Conservation (phyloP, 2,797 vertebrate species). For the Sphenopsis melanotis region DNA sequence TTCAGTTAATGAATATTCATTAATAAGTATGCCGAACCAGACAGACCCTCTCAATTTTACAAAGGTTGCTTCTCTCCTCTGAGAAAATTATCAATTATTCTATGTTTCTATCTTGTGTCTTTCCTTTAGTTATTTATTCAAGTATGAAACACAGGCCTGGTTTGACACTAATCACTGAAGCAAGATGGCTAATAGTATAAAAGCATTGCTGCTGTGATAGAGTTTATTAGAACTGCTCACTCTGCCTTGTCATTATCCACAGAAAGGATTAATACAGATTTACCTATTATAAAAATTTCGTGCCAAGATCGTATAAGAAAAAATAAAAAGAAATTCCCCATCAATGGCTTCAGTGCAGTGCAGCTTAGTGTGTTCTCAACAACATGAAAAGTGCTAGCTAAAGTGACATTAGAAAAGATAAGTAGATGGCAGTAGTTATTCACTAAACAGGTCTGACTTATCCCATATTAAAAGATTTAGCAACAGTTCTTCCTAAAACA, state of each 20-base stretch:
- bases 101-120: not conserved
- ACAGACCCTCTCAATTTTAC: not conserved
- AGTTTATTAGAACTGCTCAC: not conserved
- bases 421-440: not conserved
- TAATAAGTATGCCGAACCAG: not conserved
- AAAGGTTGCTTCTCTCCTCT: not conserved
- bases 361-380: not conserved
- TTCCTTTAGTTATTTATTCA: not conserved
- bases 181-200: not conserved
- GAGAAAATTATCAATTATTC: not conserved
- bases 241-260: not conserved
- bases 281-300: not conserved
- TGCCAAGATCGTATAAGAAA: fast-evolving
- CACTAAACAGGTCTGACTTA: not conserved
- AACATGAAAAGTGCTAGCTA: not conserved
- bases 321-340: not conserved
- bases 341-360: not conserved
- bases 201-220: not conserved
- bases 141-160: not conserved
- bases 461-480: not conserved
- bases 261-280: not conserved
- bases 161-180: not conserved
- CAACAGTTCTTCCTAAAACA: not conserved
- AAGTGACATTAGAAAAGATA: not conserved
- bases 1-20: not conserved